Evolutionary conservation across 2,888 invertebrate species (phyloP), one percentile per base, ranked within the genome.

Genomic region (Salticus scenicus): DNA sequence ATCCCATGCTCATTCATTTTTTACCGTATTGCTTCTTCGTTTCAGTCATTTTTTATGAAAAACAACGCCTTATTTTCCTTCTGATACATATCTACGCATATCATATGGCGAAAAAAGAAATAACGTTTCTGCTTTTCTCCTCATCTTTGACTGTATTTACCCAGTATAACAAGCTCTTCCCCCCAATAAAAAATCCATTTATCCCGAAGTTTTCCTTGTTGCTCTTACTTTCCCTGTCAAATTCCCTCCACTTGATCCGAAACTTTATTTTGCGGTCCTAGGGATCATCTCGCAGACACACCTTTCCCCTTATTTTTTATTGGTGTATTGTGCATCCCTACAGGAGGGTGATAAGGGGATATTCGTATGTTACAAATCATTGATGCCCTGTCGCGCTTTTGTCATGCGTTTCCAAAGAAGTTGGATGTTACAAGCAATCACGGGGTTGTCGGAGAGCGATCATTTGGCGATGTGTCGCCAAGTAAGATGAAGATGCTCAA

Each of bases 351-450:
- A n/a, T n/a, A n/a, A 51, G 37, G 74, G 31, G 69, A 51, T 33
- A 81, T 67, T 74, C 66, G 37, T 57, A 57, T 57, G 57, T 57
- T 67, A 67, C 71, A 70, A 69, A 30, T 66, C 63, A 42, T 37
- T 76, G 70, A 76, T 70, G 76, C 71, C 47, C 28, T 71, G 71
- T 76, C 76, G 82, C 82, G 63, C 82, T 76, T 83, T 83, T 83
- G 76, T 83, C 82, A 83, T 51, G 51, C 71, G 41, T 67, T 51
- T 76, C 76, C 47, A 76, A 76, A 66, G 57, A 30, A 20, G 27
- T 41, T 57, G 47, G 51, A 31, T 75, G 82, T 76, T 76, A 76
- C 72, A 66, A 1, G 37, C 20, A 67, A 37, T 67, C 67, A 4
- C 37, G 67, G 67, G 20, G 67, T 33, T 31, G 17, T 28, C 20